Evolutionary conservation across 2,797 vertebrate species (phyloP).

Genomic region (Clamator glandarius): DNA sequence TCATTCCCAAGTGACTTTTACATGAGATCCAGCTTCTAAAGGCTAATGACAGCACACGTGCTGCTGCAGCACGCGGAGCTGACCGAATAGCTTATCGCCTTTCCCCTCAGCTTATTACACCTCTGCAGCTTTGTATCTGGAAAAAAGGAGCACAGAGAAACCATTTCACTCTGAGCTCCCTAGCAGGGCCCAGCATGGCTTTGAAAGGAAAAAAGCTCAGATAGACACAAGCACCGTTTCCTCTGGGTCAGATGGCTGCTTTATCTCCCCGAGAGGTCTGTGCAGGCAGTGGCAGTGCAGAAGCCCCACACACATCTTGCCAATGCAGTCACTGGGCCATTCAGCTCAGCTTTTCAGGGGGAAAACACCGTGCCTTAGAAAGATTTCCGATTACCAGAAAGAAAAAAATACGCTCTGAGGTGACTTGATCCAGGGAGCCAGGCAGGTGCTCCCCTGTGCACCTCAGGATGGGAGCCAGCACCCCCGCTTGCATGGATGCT

Average conservation of each 20-base stretch:
- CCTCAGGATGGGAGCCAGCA: no score
- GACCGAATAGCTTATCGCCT: neutral
- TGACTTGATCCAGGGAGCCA: neutral
- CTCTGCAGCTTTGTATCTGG: neutral
- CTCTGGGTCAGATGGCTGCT: neutral
- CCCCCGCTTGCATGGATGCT: no score
- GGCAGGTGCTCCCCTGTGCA: neutral
- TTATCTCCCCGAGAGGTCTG: neutral
- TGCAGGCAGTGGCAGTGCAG: neutral
- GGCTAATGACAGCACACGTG: neutral
- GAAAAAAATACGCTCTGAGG: neutral
- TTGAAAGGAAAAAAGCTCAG: neutral
- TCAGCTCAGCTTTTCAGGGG: neutral
- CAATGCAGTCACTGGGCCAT: neutral
- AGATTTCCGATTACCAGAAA: neutral
- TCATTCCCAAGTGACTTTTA: neutral
- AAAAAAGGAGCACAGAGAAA: neutral
- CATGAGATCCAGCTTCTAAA: neutral
- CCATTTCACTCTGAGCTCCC: neutral
- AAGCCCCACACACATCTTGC: neutral
- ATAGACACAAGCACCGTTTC: neutral
- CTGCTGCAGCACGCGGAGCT: conserved; percentile 5
- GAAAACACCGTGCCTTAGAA: neutral
- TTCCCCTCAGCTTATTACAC: neutral
- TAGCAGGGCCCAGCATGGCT: neutral